Base-by-base conservation (phyloP, 2,113 vertebrate genomes). In the Lontra canadensis region DNA sequence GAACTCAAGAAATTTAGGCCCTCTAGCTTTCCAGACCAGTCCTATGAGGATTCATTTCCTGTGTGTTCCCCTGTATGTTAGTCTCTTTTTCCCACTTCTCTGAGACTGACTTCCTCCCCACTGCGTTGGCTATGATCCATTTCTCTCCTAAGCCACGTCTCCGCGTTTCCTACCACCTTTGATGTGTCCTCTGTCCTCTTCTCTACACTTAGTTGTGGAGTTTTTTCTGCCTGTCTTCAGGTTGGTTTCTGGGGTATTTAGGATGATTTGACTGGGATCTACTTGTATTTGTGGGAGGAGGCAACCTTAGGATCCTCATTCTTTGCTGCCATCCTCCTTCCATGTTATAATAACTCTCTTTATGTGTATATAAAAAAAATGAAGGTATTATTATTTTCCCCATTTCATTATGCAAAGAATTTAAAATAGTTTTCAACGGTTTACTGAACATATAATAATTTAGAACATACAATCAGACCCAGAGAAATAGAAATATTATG, bases 361-460 rank as follows among this genome's bases (percentile, higher is more conserved):
- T n/a, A 39, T 79, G 8, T 29, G 4, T 86, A 47, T 93, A 34
- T 55, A 14, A 87, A 63, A 63, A 63, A 82, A 55, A 82, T 95
- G 49, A 79, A 71, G 12, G 10, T 81, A 15, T 23, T 93, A 55
- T 73, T 92, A 34, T 76, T 88, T 36, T 47, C 9, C 39, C 12
- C 42, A 7, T 71, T 95, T 65, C 36, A 34, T 93, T 95, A 25
- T 71, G 34, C 39, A 59, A 59, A 79, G 52, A 39, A 73, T 65
- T 79, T 88, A 15, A 88, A 95, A 36, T 94, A 36, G 7, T 83
- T 95, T 94, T 79, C 10, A 96, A 11, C 7, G 82, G n/a, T 82
- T 86, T 17, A 55, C 81, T 18, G 69, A 76, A 88, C 26, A 23
- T 83, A 65, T 81, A 80, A 73, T 82, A 44, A 49, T 65, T 87